Conservation (phyloP, 2,113 vertebrate species). For the Phyllopteryx taeniolatus region DNA sequence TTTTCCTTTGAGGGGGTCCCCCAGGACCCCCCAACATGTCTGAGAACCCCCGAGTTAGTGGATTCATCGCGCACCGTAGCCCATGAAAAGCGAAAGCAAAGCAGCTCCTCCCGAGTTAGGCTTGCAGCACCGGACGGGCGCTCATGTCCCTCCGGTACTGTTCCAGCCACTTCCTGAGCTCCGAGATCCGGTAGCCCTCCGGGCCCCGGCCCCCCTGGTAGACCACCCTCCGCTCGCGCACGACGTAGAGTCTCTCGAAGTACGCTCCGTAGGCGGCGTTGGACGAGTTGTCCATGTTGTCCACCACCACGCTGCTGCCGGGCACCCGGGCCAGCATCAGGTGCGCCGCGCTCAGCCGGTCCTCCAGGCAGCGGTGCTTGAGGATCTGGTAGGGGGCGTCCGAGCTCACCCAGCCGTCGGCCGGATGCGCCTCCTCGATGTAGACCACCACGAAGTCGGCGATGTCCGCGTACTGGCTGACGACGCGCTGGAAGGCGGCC, state of each 20-base stretch:
- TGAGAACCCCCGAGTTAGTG: neutral
- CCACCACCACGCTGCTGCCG: conserved; percentile 85
- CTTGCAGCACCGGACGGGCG: conserved; percentile 75
- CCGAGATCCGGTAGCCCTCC: conserved; percentile 93
- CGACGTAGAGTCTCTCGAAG: conserved; percentile 95
- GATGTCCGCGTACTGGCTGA: conserved; percentile 86
- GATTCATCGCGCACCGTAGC: neutral
- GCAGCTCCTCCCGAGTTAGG: conserved; percentile 62
- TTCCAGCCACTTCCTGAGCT: conserved; percentile 91
- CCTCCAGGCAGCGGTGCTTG: conserved; percentile 91
- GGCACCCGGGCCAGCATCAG: conserved; percentile 84
- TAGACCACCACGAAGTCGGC: conserved; percentile 97
- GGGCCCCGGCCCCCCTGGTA: conserved; percentile 95
- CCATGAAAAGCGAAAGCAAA: neutral
- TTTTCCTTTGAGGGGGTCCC: neutral
- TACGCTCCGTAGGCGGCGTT: conserved; percentile 98
- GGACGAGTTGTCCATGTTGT: conserved; percentile 96
- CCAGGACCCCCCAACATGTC: neutral
- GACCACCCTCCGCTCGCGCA: conserved; percentile 85
- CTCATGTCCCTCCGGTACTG: conserved; percentile 79
- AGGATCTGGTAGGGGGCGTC: conserved; percentile 94
- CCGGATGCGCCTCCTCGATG: conserved; percentile 97
- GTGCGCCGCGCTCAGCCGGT: conserved; percentile 86
- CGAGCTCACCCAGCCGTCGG: conserved; percentile 96
- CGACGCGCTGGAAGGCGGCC: conserved; percentile 90